phyloP scores from a whole-genome alignment of 1,140 invertebrate species.

The Drosophila sucinea region DNA sequence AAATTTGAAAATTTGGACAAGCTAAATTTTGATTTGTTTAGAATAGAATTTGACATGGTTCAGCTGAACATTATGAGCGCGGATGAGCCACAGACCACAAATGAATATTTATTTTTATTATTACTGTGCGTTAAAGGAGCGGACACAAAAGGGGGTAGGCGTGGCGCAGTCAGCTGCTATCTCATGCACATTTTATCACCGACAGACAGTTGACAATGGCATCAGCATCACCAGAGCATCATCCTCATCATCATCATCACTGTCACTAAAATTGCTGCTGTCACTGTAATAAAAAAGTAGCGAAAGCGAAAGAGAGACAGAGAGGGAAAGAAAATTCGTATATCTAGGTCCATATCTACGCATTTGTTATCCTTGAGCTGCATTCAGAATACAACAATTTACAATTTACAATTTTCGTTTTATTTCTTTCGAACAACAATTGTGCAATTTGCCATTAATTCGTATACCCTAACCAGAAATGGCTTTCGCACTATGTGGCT shows the following conservation, averaged over 20 bases:
- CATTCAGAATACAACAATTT: conserved; percentile 47
- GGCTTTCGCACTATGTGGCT: neutral
- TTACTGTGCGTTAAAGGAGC: conserved; percentile 23
- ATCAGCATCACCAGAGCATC: conserved; percentile 18
- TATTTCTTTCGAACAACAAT: conserved; percentile 58
- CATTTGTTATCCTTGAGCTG: conserved; percentile 78
- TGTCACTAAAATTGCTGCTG: conserved; percentile 69
- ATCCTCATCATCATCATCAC: conserved; percentile 9
- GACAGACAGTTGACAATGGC: conserved; percentile 46
- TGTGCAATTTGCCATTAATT: conserved; percentile 11
- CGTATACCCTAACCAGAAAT: neutral
- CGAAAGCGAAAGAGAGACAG: neutral
- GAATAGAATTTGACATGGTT: conserved; percentile 45
- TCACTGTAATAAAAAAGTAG: conserved; percentile 63
- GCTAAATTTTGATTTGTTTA: conserved; percentile 47
- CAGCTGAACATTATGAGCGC: neutral
- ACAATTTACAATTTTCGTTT: conserved; percentile 56
- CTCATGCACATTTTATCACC: conserved; percentile 59
- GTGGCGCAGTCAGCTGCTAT: conserved; percentile 37
- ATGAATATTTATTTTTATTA: conserved; percentile 66
- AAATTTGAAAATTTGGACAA: conserved; percentile 31
- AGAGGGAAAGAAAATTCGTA: conserved; percentile 34
- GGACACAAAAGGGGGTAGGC: conserved; percentile 15
- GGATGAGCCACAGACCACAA: neutral
- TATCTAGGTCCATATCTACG: conserved; percentile 82